phyloP scores from a whole-genome alignment of 2,888 invertebrate species.

The Synergus laeviventris region DNA sequence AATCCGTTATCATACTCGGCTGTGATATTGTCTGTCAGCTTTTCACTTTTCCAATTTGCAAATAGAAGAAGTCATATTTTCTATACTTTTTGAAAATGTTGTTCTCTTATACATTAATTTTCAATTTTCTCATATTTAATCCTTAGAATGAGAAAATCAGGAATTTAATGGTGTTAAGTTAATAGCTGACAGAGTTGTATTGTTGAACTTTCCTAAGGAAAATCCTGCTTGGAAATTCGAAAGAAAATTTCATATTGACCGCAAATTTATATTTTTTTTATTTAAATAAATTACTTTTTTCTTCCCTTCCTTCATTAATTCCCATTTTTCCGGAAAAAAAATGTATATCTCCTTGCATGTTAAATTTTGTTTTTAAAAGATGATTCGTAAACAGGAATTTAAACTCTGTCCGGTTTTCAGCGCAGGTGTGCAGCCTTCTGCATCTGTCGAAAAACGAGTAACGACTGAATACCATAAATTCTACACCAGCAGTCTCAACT shows the following conservation, averaged over 20 bases:
- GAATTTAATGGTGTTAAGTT: too few relatives aligned
- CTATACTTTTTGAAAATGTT: not conserved
- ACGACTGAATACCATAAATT: constrained; percentile 37
- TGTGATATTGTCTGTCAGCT: not conserved
- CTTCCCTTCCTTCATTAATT: constrained; percentile 27
- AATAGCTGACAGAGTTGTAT: not conserved
- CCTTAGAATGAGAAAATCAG: too few relatives aligned
- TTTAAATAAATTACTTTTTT: not conserved
- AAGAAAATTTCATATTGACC: not conserved
- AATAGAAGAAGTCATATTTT: not conserved
- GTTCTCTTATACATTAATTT: not conserved
- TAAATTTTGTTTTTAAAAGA: not conserved
- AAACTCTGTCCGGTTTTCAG: constrained; percentile 39
- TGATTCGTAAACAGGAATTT: constrained; percentile 22
- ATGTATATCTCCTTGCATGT: constrained; percentile 6
- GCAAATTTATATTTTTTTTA: not conserved
- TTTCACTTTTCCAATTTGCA: not conserved
- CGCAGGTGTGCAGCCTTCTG: constrained; percentile 39
- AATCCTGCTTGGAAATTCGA: not conserved
- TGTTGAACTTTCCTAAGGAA: not conserved
- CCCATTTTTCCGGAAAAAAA: not conserved
- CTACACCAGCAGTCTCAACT: constrained; percentile 36
- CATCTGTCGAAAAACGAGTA: constrained; percentile 37
- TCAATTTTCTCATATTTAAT: not conserved
- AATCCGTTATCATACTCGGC: not conserved